phyloP scores from a whole-genome alignment of 1,140 invertebrate species.

The Listronotus oregonensis region DNA sequence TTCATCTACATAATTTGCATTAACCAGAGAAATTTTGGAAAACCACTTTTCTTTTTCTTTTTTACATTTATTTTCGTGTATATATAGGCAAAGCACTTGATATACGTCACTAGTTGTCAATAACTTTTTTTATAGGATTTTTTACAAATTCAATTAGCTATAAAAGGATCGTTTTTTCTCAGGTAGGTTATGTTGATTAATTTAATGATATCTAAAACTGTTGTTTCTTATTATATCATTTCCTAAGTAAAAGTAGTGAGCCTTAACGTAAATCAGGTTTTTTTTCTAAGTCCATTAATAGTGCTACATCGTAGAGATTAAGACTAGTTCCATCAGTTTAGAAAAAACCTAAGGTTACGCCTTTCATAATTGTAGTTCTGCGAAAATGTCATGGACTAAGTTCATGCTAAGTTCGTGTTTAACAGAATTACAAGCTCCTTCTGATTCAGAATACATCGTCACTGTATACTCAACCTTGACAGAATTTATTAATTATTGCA shows the following conservation, averaged over 20 bases:
- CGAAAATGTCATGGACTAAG: conserved; percentile 37
- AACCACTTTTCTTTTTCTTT: too few species aligned
- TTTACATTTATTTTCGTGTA: too few species aligned
- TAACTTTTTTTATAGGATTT: too few species aligned
- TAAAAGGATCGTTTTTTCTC: too few species aligned
- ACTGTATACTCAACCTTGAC: conserved; percentile 20
- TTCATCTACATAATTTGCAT: too few species aligned
- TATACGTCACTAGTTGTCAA: too few species aligned
- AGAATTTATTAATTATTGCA: conserved; percentile 35
- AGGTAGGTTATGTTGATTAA: too few species aligned
- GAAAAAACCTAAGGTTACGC: conserved; percentile 33
- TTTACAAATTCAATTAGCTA: too few species aligned
- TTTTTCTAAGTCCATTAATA: not conserved
- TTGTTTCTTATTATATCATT: not conserved
- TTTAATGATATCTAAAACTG: too few species aligned
- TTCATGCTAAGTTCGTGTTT: conserved; percentile 31
- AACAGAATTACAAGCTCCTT: conserved; percentile 23
- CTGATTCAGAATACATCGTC: conserved; percentile 33
- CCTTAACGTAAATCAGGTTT: not conserved
- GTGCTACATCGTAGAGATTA: conserved; percentile 15
- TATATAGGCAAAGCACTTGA: too few species aligned
- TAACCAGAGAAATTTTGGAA: too few species aligned
- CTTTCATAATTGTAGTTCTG: conserved; percentile 36
- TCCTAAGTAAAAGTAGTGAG: conserved; percentile 7
- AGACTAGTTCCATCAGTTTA: conserved; percentile 30